Conservation (phyloP, 2,888 invertebrate species). For the Anorthoa munda region DNA sequence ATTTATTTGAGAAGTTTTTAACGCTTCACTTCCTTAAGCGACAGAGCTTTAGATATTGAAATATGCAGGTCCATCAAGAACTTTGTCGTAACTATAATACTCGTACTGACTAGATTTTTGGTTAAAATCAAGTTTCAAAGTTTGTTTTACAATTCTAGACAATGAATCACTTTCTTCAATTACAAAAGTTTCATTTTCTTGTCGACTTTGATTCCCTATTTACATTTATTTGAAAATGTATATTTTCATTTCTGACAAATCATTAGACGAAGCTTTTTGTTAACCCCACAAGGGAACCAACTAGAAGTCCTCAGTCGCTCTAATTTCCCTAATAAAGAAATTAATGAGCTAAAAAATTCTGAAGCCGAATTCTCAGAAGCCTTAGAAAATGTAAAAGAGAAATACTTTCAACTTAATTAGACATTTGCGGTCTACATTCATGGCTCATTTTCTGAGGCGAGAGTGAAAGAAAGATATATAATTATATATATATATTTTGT, state of each 20-base stretch:
- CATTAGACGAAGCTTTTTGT: not conserved
- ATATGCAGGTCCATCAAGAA: not conserved
- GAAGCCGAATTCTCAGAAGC: conserved; percentile 27
- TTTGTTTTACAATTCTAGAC: not conserved
- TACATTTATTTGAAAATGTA: not conserved
- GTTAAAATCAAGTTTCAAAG: not conserved
- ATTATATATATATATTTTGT: not conserved
- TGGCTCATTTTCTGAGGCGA: conserved; percentile 19
- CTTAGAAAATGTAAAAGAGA: conserved; percentile 17
- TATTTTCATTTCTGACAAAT: conserved; percentile 16
- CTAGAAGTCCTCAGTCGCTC: conserved; percentile 1
- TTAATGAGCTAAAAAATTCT: conserved; percentile 56
- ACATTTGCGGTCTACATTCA: conserved; percentile 44
- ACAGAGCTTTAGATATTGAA: not conserved
- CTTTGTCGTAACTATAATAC: not conserved
- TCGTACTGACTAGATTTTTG: not conserved
- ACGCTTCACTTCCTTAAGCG: not conserved
- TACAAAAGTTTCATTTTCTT: not conserved
- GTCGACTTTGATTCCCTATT: not conserved
- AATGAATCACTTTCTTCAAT: conserved; percentile 3
- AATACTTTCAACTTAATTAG: conserved; percentile 59
- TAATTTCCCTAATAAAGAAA: conserved; percentile 37
- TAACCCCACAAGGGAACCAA: conserved; percentile 8
- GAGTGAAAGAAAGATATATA: not conserved
- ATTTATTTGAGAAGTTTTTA: not conserved